A percentile compares a stretch with the other conserved stretches of the same genome.
These are phyloP conservation scores for Muscicapa adusta DNA, from an alignment of 2,113 vertebrate genomes.

Conservation along the genomic window DNA sequence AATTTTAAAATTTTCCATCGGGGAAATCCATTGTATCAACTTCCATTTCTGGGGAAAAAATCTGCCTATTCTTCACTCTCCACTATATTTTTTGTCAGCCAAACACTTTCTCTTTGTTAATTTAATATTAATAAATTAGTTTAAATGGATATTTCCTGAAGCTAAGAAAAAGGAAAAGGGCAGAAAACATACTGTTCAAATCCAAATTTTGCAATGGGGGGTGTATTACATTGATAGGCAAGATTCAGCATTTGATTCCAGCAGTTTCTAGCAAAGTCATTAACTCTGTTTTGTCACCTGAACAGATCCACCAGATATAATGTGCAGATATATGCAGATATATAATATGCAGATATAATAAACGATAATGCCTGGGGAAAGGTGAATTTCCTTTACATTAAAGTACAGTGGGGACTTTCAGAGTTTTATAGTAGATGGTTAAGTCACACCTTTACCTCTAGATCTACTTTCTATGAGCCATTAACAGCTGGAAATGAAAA, in stretches of 20 bases:
- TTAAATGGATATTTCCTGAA: background rate
- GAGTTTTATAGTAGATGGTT: conserved; percentile 3
- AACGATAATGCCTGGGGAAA: background rate
- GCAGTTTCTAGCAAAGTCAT: background rate
- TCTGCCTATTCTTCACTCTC: background rate
- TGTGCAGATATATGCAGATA: background rate
- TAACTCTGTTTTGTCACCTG: background rate
- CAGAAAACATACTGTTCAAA: background rate
- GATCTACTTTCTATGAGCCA: conserved; percentile 19
- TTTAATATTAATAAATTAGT: background rate
- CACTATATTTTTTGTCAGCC: background rate
- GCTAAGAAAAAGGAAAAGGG: background rate
- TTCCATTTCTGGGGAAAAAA: background rate
- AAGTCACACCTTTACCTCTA: conserved; percentile 43
- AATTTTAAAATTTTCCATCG: background rate
- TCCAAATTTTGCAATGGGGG: background rate
- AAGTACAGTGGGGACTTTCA: conserved; percentile 25
- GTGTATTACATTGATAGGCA: background rate
- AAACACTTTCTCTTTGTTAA: background rate
- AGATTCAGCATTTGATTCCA: background rate
- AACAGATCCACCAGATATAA: background rate
- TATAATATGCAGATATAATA: conserved; percentile 20
- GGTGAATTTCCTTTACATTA: conserved; percentile 44
- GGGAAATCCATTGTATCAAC: background rate
- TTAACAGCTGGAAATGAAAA: conserved; percentile 64